These are phyloP conservation scores for Poeciliopsis presidionis DNA, from an alignment of 2,797 vertebrate genomes.

Conservation along the genomic window DNA sequence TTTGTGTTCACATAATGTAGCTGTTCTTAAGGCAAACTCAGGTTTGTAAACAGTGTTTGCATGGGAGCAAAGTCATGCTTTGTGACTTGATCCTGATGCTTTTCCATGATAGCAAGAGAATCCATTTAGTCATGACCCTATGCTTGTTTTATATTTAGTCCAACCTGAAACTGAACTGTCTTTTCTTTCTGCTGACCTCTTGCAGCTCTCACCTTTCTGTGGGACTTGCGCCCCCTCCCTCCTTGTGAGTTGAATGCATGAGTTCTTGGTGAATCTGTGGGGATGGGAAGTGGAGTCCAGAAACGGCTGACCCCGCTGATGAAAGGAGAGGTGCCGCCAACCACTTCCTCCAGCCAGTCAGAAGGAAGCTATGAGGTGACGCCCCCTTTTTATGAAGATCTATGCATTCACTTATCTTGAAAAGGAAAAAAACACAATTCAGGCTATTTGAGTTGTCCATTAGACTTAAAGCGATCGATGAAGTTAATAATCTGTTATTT, in stretches of 20 bases:
- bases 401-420: background rate
- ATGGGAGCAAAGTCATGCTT: constrained; percentile 16
- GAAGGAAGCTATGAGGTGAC: constrained; percentile 77
- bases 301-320: constrained; percentile 79
- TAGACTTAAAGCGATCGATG: background rate
- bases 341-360: constrained; percentile 73
- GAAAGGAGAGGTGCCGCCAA: constrained; percentile 80
- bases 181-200: constrained; percentile 5
- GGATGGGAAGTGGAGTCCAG: constrained; percentile 93
- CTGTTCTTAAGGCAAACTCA: background rate
- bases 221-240: constrained; percentile 1
- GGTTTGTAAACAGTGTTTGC: background rate
- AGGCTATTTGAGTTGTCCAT: background rate
- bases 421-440: background rate
- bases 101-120: background rate
- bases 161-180: constrained; percentile 11
- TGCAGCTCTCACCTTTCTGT: constrained; percentile 21
- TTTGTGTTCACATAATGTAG: background rate
- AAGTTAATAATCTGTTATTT: background rate
- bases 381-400: background rate
- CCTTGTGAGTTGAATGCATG: constrained; percentile 59
- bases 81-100: constrained; percentile 33
- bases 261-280: constrained; percentile 60
- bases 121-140: background rate
- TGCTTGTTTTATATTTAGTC: constrained; percentile 29